Conservation (phyloP, 2,113 vertebrate genomes). For the Nicator chloris region DNA sequence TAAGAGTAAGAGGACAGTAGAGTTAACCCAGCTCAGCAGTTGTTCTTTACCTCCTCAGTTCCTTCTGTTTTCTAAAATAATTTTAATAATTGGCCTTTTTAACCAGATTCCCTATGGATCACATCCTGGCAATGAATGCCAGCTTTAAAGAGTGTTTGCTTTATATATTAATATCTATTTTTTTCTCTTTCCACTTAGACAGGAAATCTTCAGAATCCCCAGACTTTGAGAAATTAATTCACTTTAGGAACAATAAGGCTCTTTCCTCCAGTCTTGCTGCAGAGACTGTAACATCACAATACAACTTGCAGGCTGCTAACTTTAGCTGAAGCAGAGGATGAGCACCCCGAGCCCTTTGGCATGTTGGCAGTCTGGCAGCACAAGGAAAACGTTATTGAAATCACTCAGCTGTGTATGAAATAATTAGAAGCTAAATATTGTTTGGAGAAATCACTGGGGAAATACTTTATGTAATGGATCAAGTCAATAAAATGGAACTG, state of each 20-base stretch:
- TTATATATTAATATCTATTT: background rate
- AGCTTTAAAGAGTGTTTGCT: background rate
- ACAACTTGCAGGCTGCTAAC: background rate
- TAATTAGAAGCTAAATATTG: background rate
- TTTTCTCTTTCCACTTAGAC: background rate
- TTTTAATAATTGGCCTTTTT: background rate
- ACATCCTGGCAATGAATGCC: background rate
- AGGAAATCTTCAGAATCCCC: background rate
- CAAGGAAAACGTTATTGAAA: background rate
- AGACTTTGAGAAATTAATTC: background rate
- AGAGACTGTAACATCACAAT: background rate
- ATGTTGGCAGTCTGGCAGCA: background rate
- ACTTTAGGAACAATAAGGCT: background rate
- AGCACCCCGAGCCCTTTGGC: background rate
- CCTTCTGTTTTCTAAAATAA: background rate
- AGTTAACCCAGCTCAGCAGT: background rate
- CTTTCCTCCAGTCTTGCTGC: background rate
- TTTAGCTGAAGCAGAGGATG: background rate
- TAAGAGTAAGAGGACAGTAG: background rate
- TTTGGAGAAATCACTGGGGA: background rate
- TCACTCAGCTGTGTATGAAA: background rate
- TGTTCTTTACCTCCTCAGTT: background rate
- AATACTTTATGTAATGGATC: background rate
- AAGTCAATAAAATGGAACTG: background rate
- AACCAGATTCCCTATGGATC: background rate